phyloP scores from a whole-genome alignment of 2,797 vertebrate genomes.

The Anguilla pacifica region DNA sequence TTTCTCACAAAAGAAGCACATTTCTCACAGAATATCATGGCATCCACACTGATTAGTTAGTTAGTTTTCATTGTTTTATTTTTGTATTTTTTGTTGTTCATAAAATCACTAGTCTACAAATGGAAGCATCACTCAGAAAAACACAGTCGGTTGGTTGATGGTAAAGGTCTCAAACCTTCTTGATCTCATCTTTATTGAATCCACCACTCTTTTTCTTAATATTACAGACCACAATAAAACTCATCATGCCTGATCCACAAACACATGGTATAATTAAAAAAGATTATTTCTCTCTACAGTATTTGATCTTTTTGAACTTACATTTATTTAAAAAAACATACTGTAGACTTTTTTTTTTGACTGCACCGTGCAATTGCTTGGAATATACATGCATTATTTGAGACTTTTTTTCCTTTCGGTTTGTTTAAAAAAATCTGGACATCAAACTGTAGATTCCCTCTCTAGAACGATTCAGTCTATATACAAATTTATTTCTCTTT shows the following conservation, averaged over 20 bases:
- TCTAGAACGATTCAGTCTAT: conserved; percentile 65
- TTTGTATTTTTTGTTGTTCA: conserved; percentile 65
- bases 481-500: conserved; percentile 65
- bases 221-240: conserved; percentile 77
- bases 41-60: conserved; percentile 83
- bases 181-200: conserved; percentile 33
- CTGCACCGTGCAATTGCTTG: conserved; percentile 83
- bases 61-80: conserved; percentile 70
- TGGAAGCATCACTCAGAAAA: conserved; percentile 70
- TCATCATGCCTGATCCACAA: conserved; percentile 80
- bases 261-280: conserved; percentile 59
- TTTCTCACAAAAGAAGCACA: conserved; percentile 76
- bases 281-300: conserved; percentile 51
- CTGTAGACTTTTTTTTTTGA: conserved; percentile 69
- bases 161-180: conserved; percentile 44
- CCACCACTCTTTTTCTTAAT: conserved; percentile 37
- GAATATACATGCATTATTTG: conserved; percentile 82
- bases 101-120: conserved; percentile 86
- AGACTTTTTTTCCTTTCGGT: conserved; percentile 65
- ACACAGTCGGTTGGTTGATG: conserved; percentile 55
- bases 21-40: conserved; percentile 91
- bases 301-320: conserved; percentile 60
- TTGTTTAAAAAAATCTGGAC: conserved; percentile 73
- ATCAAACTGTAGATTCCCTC: conserved; percentile 69
- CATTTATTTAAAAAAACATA: conserved; percentile 70